Evolutionary conservation across 2,888 invertebrate species (phyloP).

Genomic region (Perithous albicinctus): DNA sequence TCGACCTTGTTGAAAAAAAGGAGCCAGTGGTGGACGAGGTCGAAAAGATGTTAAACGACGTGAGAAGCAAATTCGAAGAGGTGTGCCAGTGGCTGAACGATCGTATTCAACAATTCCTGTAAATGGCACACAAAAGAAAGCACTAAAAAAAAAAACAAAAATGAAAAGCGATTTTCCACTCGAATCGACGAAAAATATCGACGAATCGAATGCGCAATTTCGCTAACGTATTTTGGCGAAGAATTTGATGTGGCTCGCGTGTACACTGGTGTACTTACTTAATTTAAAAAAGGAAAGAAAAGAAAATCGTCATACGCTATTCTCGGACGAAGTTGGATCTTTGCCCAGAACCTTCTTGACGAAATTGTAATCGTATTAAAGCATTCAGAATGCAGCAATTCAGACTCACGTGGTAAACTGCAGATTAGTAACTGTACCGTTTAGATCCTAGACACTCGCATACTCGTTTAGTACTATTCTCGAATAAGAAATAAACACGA

Average conservation of each 20-base stretch:
- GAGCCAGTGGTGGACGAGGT: constrained; percentile 43
- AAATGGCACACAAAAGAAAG: neutral
- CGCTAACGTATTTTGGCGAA: constrained; percentile 18
- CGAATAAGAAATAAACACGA: constrained; percentile 18
- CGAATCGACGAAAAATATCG: constrained; percentile 3
- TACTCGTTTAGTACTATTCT: constrained; percentile 49
- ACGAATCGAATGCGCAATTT: constrained; percentile 8
- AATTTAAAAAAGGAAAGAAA: neutral
- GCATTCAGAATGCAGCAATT: constrained; percentile 71
- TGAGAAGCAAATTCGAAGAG: constrained; percentile 56
- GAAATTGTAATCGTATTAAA: constrained; percentile 44
- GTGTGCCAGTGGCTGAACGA: constrained; percentile 54
- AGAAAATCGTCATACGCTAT: neutral
- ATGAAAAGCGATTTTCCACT: constrained; percentile 14
- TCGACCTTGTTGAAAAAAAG: constrained; percentile 62
- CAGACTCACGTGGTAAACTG: constrained; percentile 68
- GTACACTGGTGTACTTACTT: constrained; percentile 15
- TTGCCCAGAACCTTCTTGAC: constrained; percentile 29
- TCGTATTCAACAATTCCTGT: constrained; percentile 50
- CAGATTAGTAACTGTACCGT: constrained; percentile 68
- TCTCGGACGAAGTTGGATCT: constrained; percentile 32
- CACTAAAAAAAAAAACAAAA: no score
- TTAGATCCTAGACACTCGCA: constrained; percentile 60
- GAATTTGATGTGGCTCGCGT: constrained; percentile 26
- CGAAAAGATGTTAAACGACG: constrained; percentile 46